These are phyloP conservation scores for Nephrocerus scutellatus DNA, from an alignment of 2,888 invertebrate species.

Conservation along the genomic window DNA sequence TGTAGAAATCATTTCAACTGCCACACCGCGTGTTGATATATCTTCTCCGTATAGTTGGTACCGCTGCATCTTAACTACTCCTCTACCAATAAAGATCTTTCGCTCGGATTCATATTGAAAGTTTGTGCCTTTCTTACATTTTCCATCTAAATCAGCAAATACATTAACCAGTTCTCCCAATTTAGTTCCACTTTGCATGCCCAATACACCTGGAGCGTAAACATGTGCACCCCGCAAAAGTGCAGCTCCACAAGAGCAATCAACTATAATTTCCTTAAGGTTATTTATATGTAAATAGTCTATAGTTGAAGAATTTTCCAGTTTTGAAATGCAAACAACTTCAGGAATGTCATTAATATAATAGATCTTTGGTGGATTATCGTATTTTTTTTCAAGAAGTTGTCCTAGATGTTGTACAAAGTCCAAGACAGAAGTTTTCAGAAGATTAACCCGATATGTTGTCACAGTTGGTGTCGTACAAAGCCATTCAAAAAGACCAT, in stretches of 20 bases:
- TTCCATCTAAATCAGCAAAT: conserved; percentile 65
- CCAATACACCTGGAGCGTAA: conserved; percentile 77
- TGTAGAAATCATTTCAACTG: conserved; percentile 63
- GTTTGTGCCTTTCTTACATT: conserved; percentile 67
- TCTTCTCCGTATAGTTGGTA: conserved; percentile 55
- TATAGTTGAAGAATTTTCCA: conserved; percentile 17
- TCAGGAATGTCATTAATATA: conserved; percentile 41
- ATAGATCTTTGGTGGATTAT: conserved; percentile 26
- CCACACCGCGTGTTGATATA: conserved; percentile 62
- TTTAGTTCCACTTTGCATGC: conserved; percentile 56
- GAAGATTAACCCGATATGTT: conserved; percentile 62
- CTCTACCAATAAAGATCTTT: conserved; percentile 70
- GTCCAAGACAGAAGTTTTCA: conserved; percentile 47
- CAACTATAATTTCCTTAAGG: conserved; percentile 67
- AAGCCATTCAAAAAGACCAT: conserved; percentile 53
- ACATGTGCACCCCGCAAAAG: conserved; percentile 78
- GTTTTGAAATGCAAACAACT: conserved; percentile 36
- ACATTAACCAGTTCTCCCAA: conserved; percentile 63
- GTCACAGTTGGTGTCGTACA: conserved; percentile 58
- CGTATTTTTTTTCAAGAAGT: conserved; percentile 26
- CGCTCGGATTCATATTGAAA: conserved; percentile 51
- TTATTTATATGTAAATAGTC: conserved; percentile 1
- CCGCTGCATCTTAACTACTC: conserved; percentile 61
- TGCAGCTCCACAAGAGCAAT: conserved; percentile 69
- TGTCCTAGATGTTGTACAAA: conserved; percentile 39